Conservation (phyloP, 2,113 vertebrate species). For the Erythrolamprus reginae region DNA sequence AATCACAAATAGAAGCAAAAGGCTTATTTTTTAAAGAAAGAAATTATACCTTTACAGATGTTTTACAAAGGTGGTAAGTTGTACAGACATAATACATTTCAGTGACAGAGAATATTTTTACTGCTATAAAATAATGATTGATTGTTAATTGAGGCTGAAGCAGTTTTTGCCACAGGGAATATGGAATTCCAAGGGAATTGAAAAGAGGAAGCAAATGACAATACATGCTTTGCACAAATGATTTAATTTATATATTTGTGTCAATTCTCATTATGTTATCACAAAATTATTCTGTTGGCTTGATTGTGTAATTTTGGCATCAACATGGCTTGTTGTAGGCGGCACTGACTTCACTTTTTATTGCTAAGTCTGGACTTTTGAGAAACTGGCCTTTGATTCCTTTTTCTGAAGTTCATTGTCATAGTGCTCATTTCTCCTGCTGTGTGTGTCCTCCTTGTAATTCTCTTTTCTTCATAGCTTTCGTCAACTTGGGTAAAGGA, state of each 20-base stretch:
- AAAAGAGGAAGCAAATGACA: not conserved
- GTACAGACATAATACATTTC: not conserved
- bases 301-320: not conserved
- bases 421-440: not conserved
- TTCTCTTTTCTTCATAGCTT: not conserved
- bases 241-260: not conserved
- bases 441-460: not conserved
- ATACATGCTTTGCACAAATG: not conserved
- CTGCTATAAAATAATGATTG: not conserved
- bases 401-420: not conserved
- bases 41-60: not conserved
- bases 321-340: not conserved
- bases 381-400: not conserved
- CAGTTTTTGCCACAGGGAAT: not conserved
- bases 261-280: not conserved
- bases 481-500: not conserved
- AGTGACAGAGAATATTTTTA: not conserved
- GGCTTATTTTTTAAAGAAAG: not conserved
- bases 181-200: not conserved
- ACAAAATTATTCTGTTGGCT: not conserved
- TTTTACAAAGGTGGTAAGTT: not conserved
- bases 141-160: not conserved
- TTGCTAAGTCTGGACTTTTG: not conserved
- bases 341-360: not conserved
- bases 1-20: not conserved